A percentile compares a stretch with the other conserved stretches of the same genome.
Evolutionary conservation across 2,797 vertebrate genomes (phyloP).

Genomic region (Coregonus ussuriensis): DNA sequence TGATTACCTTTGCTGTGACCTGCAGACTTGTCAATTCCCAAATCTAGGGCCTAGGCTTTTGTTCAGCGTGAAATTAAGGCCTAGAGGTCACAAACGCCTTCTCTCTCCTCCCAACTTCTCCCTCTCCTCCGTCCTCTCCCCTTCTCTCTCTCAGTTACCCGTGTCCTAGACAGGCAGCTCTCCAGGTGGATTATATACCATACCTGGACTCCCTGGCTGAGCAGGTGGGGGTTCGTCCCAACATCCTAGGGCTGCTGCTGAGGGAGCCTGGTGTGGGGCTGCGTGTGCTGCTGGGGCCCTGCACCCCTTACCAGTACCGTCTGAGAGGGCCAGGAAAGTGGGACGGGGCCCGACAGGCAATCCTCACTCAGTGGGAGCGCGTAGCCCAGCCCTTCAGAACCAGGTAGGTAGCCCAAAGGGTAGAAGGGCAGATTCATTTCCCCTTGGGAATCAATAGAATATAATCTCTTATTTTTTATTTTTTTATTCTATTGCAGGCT

Average conservation of each 20-base stretch:
- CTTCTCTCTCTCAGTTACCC: conserved; percentile 59
- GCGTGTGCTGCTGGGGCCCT: conserved; percentile 78
- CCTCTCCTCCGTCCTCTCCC: background rate
- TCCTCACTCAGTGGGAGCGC: conserved; percentile 83
- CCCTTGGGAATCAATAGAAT: background rate
- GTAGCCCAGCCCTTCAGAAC: conserved; percentile 75
- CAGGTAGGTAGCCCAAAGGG: conserved; percentile 10
- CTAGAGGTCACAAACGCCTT: background rate
- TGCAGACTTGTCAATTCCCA: background rate
- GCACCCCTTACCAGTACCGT: conserved; percentile 81
- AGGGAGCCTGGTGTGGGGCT: conserved; percentile 79
- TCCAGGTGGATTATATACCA: conserved; percentile 70
- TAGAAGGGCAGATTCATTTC: background rate
- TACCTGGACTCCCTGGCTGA: conserved; percentile 80
- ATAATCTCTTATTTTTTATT: background rate
- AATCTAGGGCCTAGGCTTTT: background rate
- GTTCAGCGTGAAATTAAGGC: background rate
- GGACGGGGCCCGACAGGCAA: conserved; percentile 81
- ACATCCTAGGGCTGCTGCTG: conserved; percentile 68
- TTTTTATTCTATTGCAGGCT: conserved; percentile 29
- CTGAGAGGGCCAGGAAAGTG: conserved; percentile 80
- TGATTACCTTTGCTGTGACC: background rate
- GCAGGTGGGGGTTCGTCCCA: conserved; percentile 74
- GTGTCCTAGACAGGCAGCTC: conserved; percentile 56
- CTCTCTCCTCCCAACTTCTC: background rate